A percentile compares a stretch with the other conserved stretches of the same genome.
Conservation (phyloP, 2,888 invertebrate species). For the Bombylius discolor region DNA sequence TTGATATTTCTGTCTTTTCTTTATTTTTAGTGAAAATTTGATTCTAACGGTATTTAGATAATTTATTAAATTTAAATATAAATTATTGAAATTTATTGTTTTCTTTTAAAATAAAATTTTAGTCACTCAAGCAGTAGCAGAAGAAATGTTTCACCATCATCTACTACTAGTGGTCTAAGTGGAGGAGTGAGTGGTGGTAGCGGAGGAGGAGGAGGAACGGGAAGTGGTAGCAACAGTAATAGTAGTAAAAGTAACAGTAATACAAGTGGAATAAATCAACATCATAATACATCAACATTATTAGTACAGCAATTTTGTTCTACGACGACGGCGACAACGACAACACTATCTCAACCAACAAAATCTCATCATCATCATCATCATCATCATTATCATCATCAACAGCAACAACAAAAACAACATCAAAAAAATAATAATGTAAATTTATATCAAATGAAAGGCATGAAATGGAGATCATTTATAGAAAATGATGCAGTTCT, state of each 20-base stretch:
- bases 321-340: no score
- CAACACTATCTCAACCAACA: no score
- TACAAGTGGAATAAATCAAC: not conserved
- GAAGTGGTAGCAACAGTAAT: not conserved
- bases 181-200: no score
- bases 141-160: not conserved
- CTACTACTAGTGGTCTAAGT: not conserved
- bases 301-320: no score
- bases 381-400: not conserved
- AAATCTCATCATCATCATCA: not conserved
- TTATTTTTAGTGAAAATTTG: not conserved
- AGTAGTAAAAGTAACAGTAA: not conserved
- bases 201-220: not conserved
- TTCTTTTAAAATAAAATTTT: no score
- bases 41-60: no score
- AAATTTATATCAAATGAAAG: not conserved
- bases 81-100: no score
- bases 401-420: not conserved
- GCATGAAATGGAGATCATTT: conserved; percentile 2
- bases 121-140: not conserved
- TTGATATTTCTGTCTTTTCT: not conserved
- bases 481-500: not conserved
- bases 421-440: not conserved
- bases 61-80: not conserved
- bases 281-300: no score